Percentiles rank a stretch among this genome's conserved stretches.
phyloP scores from a whole-genome alignment of 2,797 vertebrate genomes.

The Sciurus carolinensis region DNA sequence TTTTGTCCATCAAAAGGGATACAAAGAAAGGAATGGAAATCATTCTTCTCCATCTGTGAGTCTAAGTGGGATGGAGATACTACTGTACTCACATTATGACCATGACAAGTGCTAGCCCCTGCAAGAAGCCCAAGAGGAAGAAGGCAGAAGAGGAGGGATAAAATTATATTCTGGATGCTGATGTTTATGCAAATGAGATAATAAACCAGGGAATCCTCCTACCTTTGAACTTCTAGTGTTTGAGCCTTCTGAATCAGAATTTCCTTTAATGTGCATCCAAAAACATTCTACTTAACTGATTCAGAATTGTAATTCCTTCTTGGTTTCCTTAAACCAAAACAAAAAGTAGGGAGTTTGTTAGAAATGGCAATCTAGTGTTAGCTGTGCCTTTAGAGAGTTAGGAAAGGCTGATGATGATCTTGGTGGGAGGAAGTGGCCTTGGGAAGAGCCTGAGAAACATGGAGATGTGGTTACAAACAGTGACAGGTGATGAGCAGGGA shows the following conservation, averaged over 20 bases:
- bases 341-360: neutral
- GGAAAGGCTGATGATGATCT: neutral
- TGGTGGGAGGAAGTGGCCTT: neutral
- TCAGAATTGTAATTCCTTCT: neutral
- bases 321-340: neutral
- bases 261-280: neutral
- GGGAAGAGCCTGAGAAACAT: neutral
- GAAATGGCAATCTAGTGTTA: neutral
- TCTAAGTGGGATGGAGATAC: neutral
- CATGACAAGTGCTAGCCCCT: neutral
- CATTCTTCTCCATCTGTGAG: neutral
- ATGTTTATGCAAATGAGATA: neutral
- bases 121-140: neutral
- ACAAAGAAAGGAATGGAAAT: neutral
- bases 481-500: neutral
- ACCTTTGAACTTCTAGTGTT: neutral
- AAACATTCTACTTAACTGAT: neutral
- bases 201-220: neutral
- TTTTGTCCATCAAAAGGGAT: neutral
- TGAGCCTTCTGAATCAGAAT: neutral
- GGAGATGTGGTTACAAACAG: neutral
- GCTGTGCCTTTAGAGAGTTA: neutral
- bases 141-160: neutral
- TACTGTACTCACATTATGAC: neutral
- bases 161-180: neutral